Percentiles rank a stretch among this genome's conserved stretches.
These are phyloP conservation scores for Macquaria australasica DNA, from an alignment of 2,113 vertebrate species.

Conservation along the genomic window DNA sequence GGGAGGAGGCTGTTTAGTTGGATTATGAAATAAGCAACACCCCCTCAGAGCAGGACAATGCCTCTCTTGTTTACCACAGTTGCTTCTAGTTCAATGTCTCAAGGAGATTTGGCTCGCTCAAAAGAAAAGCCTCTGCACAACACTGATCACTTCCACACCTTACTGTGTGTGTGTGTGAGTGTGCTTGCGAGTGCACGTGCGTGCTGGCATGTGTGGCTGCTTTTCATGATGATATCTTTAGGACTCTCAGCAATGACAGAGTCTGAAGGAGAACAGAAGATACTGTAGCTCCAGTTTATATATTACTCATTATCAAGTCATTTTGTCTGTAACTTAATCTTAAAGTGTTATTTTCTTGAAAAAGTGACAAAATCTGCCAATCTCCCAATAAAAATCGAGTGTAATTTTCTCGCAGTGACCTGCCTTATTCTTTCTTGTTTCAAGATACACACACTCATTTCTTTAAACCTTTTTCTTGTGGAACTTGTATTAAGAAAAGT, in stretches of 20 bases:
- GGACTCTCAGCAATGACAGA: too few species aligned
- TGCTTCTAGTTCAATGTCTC: constrained; percentile 36
- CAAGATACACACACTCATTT: neutral
- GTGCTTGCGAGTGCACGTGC: neutral
- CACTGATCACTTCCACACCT: constrained; percentile 26
- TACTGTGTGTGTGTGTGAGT: neutral
- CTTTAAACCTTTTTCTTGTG: neutral
- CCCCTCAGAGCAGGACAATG: constrained; percentile 35
- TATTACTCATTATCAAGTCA: too few species aligned
- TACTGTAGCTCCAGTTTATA: too few species aligned
- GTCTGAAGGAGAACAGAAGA: too few species aligned
- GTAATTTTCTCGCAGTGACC: too few species aligned
- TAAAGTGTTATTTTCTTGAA: too few species aligned
- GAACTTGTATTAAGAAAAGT: neutral
- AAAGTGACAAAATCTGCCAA: too few species aligned
- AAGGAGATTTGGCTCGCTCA: constrained; percentile 26
- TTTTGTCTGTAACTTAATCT: too few species aligned
- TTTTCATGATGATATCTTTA: neutral
- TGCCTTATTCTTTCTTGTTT: neutral
- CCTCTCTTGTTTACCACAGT: constrained; percentile 41
- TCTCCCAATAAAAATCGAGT: too few species aligned
- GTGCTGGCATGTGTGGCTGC: neutral
- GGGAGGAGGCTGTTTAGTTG: constrained; percentile 8
- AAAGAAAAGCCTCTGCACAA: constrained; percentile 17
- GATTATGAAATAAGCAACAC: constrained; percentile 38